Evolutionary conservation across 2,888 invertebrate species (phyloP), one percentile per base, ranked within the genome.

Genomic region (Ormyrus nitidulus): DNA sequence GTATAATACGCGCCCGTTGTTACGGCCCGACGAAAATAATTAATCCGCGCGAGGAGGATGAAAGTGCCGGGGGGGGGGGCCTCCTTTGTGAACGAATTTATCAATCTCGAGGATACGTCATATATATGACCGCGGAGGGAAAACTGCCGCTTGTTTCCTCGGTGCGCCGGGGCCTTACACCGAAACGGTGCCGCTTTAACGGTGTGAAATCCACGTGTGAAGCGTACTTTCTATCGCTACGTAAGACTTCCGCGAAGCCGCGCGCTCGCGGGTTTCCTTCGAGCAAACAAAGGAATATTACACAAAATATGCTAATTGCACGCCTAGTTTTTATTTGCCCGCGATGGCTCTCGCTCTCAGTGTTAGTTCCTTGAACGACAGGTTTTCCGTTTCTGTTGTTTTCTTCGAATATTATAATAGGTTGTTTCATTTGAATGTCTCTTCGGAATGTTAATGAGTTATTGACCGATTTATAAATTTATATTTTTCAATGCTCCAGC

Each of bases 161-260:
- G 53, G 44, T 10, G 58, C 19, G 19, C 19, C 19, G 19, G 1
- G 19, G 10, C 59, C 53, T 62, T 66, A 66, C 51, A 74, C 7
- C 59, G 9, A 8, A 34, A 62, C 6, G 19, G 19, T 2, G 19
- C 19, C 13, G 62, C 11, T 70, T 70, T 19, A 19, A 64, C 65
- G 77, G 54, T 70, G 65, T 59, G 77, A 77, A 71, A 77, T 76
- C 58, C 71, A 77, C 77, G 71, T 66, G 77, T 59, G 77, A 77
- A 77, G 58, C 59, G 46, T 64, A 77, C 77, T 77, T 77, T 77
- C 77, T 77, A 77, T 77, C 68, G 65, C 46, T 46, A 19, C 71
- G 65, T 77, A 78, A 78, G 66, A 72, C 78, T 78, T 78, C 78
- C 78, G 78, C 59, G 51, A 77, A 19, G 19, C 19, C 1, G 19